A percentile compares a stretch with the other conserved stretches of the same genome.
Evolutionary conservation across 2,113 vertebrate genomes (phyloP).

Genomic region (Etheostoma spectabile): DNA sequence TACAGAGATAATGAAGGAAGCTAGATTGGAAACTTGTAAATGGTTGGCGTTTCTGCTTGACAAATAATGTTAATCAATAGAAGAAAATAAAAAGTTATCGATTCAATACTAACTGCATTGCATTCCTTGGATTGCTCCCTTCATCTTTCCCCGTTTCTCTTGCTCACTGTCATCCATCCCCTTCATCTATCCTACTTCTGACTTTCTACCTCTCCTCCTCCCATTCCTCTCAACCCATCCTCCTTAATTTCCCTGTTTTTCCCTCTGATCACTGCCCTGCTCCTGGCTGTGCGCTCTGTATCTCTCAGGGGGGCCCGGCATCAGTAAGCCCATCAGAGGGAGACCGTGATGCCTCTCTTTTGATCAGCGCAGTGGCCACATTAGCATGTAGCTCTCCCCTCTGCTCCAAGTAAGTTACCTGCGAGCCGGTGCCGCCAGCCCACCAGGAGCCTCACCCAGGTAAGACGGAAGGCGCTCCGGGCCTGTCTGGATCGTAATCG

Average conservation of each 20-base stretch:
- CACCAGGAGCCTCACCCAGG: conserved; percentile 52
- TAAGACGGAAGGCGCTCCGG: conserved; percentile 59
- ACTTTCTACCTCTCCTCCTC: conserved; percentile 40
- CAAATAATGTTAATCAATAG: neutral
- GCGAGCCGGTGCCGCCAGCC: conserved; percentile 54
- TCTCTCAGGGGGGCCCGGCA: conserved; percentile 35
- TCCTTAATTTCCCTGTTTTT: conserved; percentile 11
- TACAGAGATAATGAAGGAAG: conserved; percentile 16
- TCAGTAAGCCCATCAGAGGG: conserved; percentile 64
- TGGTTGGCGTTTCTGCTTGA: neutral
- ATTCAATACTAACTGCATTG: neutral
- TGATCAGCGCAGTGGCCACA: conserved; percentile 64
- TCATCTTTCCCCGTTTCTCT: neutral
- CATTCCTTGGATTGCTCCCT: conserved; percentile 8
- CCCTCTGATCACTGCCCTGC: conserved; percentile 61
- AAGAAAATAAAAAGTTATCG: too few relatives aligned
- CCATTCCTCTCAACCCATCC: conserved; percentile 13
- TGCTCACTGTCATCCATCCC: conserved; percentile 21
- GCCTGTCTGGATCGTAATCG: conserved; percentile 59
- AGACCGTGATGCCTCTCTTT: conserved; percentile 61
- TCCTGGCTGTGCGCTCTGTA: conserved; percentile 36
- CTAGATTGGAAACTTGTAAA: neutral
- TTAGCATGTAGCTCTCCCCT: conserved; percentile 66
- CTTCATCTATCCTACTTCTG: neutral
- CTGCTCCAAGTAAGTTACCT: conserved; percentile 41